Conservation (phyloP, 1,140 invertebrate genomes). For the Pseudomyrmex dendroicus region DNA sequence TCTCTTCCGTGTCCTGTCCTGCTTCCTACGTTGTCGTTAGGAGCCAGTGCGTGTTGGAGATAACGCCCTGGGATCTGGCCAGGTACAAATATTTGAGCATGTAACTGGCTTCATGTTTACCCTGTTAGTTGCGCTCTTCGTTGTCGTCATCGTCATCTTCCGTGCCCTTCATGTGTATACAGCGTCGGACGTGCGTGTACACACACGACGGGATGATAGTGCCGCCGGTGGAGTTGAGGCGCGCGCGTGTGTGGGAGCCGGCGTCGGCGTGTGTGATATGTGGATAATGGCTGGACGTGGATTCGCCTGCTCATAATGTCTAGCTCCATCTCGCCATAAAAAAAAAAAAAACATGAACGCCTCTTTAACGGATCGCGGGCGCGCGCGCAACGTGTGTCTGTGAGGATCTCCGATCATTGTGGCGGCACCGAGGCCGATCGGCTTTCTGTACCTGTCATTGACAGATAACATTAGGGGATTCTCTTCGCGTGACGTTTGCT, state of each 20-base stretch:
- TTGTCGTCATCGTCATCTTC: constrained; percentile 41
- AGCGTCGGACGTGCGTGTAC: constrained; percentile 53
- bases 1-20: not conserved
- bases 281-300: constrained; percentile 61
- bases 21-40: constrained; percentile 56
- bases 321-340: constrained; percentile 45
- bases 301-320: constrained; percentile 17
- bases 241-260: constrained; percentile 44
- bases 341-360: constrained; percentile 18
- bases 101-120: constrained; percentile 80
- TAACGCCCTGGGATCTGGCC: constrained; percentile 71
- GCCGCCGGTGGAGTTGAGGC: not conserved
- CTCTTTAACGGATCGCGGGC: constrained; percentile 39
- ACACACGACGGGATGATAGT: constrained; percentile 32
- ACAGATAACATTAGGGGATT: constrained; percentile 37
- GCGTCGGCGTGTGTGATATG: constrained; percentile 51
- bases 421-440: constrained; percentile 19
- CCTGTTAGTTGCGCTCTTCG: constrained; percentile 71
- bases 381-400: too few species aligned
- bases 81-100: constrained; percentile 83
- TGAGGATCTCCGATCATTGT: constrained; percentile 11
- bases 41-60: constrained; percentile 74
- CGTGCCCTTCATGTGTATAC: constrained; percentile 31
- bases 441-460: constrained; percentile 33
- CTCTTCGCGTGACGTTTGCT: constrained; percentile 25